These are phyloP conservation scores for Stomorhina lunata DNA, from an alignment of 2,888 invertebrate genomes.

Conservation along the genomic window DNA sequence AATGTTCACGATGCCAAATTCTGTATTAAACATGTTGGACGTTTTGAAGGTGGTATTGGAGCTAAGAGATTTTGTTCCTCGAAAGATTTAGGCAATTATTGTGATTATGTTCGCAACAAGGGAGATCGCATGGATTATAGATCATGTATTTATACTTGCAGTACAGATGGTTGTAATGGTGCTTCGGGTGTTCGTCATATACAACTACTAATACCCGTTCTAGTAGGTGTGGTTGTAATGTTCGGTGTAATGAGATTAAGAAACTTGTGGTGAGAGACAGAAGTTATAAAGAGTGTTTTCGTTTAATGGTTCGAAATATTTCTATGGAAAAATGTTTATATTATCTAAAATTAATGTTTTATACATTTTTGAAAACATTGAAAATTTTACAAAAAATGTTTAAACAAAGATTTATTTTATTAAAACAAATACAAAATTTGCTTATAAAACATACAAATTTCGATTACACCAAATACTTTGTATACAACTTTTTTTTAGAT, in stretches of 20 bases:
- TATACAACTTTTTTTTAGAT: too few relatives aligned
- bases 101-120: slow-evolving; percentile 91
- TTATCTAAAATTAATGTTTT: too few relatives aligned
- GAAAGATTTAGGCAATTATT: slow-evolving; percentile 92
- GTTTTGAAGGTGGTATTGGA: slow-evolving; percentile 94
- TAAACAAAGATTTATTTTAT: too few relatives aligned
- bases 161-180: slow-evolving; percentile 91
- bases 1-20: slow-evolving; percentile 91
- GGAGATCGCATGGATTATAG: slow-evolving; percentile 92
- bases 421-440: too few relatives aligned
- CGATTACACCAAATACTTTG: too few relatives aligned
- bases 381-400: too few relatives aligned
- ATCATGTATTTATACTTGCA: slow-evolving; percentile 93
- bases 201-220: slow-evolving; percentile 25
- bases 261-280: slow-evolving; percentile 16
- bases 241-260: slow-evolving; percentile 19
- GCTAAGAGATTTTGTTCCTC: slow-evolving; percentile 94
- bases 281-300: slow-evolving; percentile 16
- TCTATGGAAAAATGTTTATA: too few relatives aligned
- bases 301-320: neutral
- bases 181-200: slow-evolving; percentile 71
- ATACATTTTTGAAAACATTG: too few relatives aligned
- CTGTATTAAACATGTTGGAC: slow-evolving; percentile 96
- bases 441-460: too few relatives aligned
- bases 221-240: slow-evolving; percentile 16